These are phyloP conservation scores for Remorina albescens DNA, from an alignment of 2,797 vertebrate species.

Conservation along the genomic window DNA sequence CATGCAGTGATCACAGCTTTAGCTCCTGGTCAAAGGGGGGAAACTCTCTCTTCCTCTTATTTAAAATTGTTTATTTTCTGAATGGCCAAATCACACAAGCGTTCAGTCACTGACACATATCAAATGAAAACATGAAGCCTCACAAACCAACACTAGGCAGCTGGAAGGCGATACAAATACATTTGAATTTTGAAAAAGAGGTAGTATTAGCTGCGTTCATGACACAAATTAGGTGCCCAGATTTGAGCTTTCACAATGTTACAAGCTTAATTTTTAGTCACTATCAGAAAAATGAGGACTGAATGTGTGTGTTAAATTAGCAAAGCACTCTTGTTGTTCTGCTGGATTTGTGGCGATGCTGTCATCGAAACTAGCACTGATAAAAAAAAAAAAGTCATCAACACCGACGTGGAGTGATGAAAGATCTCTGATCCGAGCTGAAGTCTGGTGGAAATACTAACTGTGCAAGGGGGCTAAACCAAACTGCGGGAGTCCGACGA, in stretches of 20 bases:
- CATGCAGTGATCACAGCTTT: not conserved
- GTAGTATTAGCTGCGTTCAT: conserved; percentile 57
- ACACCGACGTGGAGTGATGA: conserved; percentile 20
- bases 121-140: conserved; percentile 30
- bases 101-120: conserved; percentile 25
- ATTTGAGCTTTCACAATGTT: conserved; percentile 42
- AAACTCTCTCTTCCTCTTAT: not conserved
- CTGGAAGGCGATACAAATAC: conserved; percentile 19
- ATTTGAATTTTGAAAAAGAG: conserved; percentile 38
- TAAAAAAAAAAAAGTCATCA: conserved; percentile 13
- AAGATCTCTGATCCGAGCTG: conserved; percentile 36
- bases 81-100: conserved; percentile 51
- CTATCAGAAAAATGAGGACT: conserved; percentile 27
- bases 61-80: conserved; percentile 42
- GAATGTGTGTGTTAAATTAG: not conserved
- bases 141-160: conserved; percentile 28
- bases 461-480: conserved; percentile 47
- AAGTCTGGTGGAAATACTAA: conserved; percentile 52
- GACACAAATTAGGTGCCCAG: conserved; percentile 39
- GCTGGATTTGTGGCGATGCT: not conserved
- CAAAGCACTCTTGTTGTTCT: not conserved
- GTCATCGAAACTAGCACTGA: conserved; percentile 7
- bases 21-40: not conserved
- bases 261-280: conserved; percentile 8
- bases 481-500: conserved; percentile 65